Evolutionary conservation across 2,888 invertebrate genomes (phyloP).

Genomic region (Danaus chrysippus): DNA sequence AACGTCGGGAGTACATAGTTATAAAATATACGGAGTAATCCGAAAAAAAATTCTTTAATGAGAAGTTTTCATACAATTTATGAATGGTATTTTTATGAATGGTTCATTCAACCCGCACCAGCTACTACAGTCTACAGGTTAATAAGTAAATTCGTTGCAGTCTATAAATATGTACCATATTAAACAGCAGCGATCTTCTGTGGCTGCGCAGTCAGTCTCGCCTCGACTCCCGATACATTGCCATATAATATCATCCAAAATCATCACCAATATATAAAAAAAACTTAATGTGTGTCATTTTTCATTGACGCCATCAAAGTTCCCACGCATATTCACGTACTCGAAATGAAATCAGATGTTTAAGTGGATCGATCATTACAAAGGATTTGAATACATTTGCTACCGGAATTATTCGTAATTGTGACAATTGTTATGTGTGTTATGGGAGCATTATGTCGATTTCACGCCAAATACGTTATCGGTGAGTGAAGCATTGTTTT

Average conservation of each 20-base stretch:
- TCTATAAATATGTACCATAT: conserved; percentile 67
- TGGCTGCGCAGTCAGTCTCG: conserved; percentile 56
- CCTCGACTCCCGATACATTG: conserved; percentile 47
- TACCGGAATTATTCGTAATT: conserved; percentile 18
- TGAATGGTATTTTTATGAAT: conserved; percentile 27
- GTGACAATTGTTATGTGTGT: conserved; percentile 55
- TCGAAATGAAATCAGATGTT: conserved; percentile 3
- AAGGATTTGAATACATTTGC: conserved; percentile 7
- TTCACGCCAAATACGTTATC: conserved; percentile 70
- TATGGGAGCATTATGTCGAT: conserved; percentile 71
- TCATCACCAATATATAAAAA: conserved; percentile 5
- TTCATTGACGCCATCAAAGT: conserved; percentile 18
- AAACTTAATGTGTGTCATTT: conserved; percentile 17
- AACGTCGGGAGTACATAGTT: too few relatives aligned
- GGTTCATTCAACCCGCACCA: conserved; percentile 28
- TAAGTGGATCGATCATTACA: not conserved
- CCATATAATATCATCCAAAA: conserved; percentile 14
- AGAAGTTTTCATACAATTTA: conserved; percentile 6
- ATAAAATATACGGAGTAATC: too few relatives aligned
- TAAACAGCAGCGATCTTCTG: conserved; percentile 36
- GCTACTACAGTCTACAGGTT: conserved; percentile 30
- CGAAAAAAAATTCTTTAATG: too few relatives aligned
- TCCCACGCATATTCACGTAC: conserved; percentile 13
- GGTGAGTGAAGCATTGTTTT: conserved; percentile 49
- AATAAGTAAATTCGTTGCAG: conserved; percentile 39